Conservation (phyloP, 2,888 invertebrate genomes). For the Eurois occulta region DNA sequence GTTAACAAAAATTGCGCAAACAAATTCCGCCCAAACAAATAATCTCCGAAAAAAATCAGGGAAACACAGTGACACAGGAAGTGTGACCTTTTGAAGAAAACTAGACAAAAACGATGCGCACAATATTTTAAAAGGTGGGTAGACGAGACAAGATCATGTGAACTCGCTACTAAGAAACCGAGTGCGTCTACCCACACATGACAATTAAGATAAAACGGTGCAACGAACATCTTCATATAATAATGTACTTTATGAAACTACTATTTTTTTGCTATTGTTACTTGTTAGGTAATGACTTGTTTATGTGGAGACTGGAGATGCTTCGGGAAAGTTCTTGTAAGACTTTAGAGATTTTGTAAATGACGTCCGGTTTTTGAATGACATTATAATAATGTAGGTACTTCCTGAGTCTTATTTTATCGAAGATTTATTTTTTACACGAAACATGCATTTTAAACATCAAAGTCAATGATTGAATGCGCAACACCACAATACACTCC, state of each 20-base stretch:
- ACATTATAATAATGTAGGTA: neutral
- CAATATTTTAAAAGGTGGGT: constrained; percentile 53
- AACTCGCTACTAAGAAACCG: constrained; percentile 77
- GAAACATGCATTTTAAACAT: neutral
- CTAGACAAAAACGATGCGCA: constrained; percentile 58
- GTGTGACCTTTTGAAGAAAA: constrained; percentile 57
- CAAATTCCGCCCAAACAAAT: neutral
- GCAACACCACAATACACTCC: no score
- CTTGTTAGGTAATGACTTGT: constrained; percentile 47
- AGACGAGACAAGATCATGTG: constrained; percentile 74
- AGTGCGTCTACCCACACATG: constrained; percentile 69
- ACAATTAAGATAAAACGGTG: constrained; percentile 76
- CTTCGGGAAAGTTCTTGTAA: constrained; percentile 19
- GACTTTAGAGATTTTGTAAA: neutral
- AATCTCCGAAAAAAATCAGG: constrained; percentile 41
- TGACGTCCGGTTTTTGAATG: neutral
- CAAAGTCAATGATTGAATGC: no score
- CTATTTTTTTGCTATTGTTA: constrained; percentile 52
- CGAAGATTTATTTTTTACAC: neutral
- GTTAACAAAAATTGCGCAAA: neutral
- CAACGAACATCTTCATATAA: constrained; percentile 65
- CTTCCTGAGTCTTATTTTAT: neutral
- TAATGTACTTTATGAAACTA: constrained; percentile 55
- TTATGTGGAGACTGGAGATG: constrained; percentile 2
- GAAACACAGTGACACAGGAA: constrained; percentile 60